Evolutionary conservation across 2,888 invertebrate genomes (phyloP).

Genomic region (Tetranychus truncatus): DNA sequence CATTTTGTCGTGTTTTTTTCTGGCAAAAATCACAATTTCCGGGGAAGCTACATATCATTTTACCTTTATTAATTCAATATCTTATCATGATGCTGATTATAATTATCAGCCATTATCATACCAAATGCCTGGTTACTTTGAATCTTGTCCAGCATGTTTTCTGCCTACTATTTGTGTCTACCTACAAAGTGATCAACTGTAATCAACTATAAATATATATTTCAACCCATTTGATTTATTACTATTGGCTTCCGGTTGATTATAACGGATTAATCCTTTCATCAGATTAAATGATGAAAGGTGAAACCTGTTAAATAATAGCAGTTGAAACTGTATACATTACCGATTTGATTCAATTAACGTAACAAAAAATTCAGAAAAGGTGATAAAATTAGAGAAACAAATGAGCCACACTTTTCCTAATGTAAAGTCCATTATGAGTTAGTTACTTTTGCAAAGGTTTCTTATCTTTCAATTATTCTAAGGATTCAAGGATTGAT

Average conservation of each 20-base stretch:
- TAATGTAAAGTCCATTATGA: not conserved
- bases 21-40: no score
- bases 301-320: not conserved
- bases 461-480: not conserved
- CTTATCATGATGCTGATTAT: no score
- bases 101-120: no score
- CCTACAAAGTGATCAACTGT: no score
- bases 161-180: not conserved
- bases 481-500: not conserved
- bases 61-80: no score
- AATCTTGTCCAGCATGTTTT: no score
- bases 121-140: no score
- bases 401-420: no score
- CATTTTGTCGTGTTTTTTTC: not conserved
- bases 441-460: not conserved
- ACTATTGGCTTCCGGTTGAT: not conserved
- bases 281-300: not conserved
- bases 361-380: not conserved
- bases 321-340: not conserved
- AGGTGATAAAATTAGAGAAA: not conserved
- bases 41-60: no score
- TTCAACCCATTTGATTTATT: not conserved
- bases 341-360: not conserved
- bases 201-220: not conserved
- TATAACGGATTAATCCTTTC: not conserved